phyloP scores from a whole-genome alignment of 2,888 invertebrate genomes.

The Lycia hirtaria region DNA sequence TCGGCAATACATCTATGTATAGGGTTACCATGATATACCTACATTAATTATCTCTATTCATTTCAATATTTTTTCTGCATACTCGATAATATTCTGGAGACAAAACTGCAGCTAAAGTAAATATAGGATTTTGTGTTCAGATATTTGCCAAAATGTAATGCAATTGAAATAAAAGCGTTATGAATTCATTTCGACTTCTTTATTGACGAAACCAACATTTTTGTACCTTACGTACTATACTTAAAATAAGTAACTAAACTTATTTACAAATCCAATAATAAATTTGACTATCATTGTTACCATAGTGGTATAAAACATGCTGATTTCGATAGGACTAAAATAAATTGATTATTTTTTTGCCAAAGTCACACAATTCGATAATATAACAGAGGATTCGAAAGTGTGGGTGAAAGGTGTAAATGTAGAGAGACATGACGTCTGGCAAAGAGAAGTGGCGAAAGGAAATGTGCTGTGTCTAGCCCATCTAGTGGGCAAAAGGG shows the following conservation, averaged over 20 bases:
- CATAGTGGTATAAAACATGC: conserved; percentile 17
- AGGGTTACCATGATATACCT: too few species aligned
- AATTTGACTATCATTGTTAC: conserved; percentile 29
- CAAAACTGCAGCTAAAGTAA: not conserved
- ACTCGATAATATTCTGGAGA: too few species aligned
- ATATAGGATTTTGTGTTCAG: not conserved
- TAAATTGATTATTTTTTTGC: not conserved
- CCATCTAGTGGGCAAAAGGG: too few species aligned
- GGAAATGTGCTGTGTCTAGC: too few species aligned
- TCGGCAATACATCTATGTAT: too few species aligned
- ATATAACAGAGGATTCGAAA: not conserved
- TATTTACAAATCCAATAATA: conserved; percentile 54
- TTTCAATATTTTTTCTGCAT: too few species aligned
- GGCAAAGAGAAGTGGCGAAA: too few species aligned
- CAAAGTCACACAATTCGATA: not conserved
- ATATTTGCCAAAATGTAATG: not conserved
- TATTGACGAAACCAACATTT: conserved; percentile 69
- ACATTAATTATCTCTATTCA: too few species aligned
- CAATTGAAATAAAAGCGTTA: conserved; percentile 10
- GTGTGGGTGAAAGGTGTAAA: too few species aligned
- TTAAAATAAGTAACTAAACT: conserved; percentile 50
- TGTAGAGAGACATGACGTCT: too few species aligned
- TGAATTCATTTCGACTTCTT: conserved; percentile 51
- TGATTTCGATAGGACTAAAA: not conserved
- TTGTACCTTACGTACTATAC: conserved; percentile 56